Conservation (phyloP, 2,888 invertebrate species). For the Apodemia hepburni region DNA sequence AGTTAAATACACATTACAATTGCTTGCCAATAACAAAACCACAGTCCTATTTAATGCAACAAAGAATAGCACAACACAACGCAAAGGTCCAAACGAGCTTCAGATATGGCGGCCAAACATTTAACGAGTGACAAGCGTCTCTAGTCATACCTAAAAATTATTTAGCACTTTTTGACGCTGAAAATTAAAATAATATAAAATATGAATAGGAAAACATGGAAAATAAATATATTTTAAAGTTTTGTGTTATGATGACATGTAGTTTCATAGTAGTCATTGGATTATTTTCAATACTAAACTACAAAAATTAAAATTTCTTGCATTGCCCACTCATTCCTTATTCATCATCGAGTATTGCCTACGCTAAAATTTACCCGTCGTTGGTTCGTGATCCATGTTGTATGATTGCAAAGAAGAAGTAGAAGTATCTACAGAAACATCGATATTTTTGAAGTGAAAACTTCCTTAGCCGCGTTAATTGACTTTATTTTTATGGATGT, state of each 20-base stretch:
- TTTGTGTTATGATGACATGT: constrained; percentile 58
- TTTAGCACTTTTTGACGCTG: constrained; percentile 52
- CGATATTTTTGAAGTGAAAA: too few species aligned
- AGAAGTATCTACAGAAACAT: too few species aligned
- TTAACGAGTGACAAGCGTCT: constrained; percentile 66
- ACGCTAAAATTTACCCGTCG: too few species aligned
- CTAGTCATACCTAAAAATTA: constrained; percentile 55
- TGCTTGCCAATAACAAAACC: constrained; percentile 60
- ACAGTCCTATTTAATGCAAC: constrained; percentile 68
- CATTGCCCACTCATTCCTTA: constrained; percentile 27
- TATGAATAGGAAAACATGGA: constrained; percentile 54
- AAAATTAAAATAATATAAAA: constrained; percentile 69
- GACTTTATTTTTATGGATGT: too few species aligned
- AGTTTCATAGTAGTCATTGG: constrained; percentile 50
- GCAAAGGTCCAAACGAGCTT: constrained; percentile 72
- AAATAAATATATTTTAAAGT: constrained; percentile 59
- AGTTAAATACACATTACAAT: constrained; percentile 47
- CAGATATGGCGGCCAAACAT: constrained; percentile 78
- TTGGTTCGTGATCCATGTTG: too few species aligned
- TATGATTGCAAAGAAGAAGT: too few species aligned
- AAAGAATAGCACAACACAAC: constrained; percentile 79
- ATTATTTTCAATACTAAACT: constrained; percentile 38
- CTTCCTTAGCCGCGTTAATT: too few species aligned
- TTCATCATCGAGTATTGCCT: constrained; percentile 19
- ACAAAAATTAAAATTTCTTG: constrained; percentile 35